A percentile compares a stretch with the other conserved stretches of the same genome.
Conservation (phyloP, 2,888 invertebrate species). For the Branchipolynoe longqiensis region DNA sequence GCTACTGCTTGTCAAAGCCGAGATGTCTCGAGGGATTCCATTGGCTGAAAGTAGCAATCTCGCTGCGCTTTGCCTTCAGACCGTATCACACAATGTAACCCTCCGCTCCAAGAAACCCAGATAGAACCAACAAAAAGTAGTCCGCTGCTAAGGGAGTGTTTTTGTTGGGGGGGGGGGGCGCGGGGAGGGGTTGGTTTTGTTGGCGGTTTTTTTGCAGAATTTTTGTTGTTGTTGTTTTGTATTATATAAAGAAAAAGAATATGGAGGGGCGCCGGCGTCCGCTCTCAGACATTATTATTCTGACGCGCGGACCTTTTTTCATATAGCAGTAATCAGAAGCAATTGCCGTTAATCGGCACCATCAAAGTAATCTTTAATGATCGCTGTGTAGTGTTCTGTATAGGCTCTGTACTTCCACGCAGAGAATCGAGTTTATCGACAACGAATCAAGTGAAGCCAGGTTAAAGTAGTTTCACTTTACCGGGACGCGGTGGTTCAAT, state of each 20-base stretch:
- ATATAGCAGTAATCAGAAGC: conserved; percentile 47
- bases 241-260: conserved; percentile 11
- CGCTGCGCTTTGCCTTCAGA: conserved; percentile 52
- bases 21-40: conserved; percentile 53
- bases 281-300: conserved; percentile 34
- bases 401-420: not conserved
- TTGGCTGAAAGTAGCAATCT: conserved; percentile 56
- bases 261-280: too few species aligned
- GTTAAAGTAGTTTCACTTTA: too few species aligned
- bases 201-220: too few species aligned
- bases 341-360: conserved; percentile 38
- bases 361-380: conserved; percentile 51
- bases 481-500: too few species aligned
- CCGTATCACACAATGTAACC: conserved; percentile 48
- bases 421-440: too few species aligned
- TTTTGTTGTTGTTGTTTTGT: too few species aligned
- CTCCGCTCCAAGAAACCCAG: conserved; percentile 31
- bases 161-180: too few species aligned
- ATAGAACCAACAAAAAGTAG: not conserved
- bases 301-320: conserved; percentile 27
- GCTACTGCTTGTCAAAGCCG: conserved; percentile 54
- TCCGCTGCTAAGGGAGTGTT: conserved; percentile 27
- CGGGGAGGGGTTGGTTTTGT: too few species aligned
- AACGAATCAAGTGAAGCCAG: too few species aligned
- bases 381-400: conserved; percentile 6